Conservation (phyloP, 2,797 vertebrate genomes). For the Lutjanus campechanus region DNA sequence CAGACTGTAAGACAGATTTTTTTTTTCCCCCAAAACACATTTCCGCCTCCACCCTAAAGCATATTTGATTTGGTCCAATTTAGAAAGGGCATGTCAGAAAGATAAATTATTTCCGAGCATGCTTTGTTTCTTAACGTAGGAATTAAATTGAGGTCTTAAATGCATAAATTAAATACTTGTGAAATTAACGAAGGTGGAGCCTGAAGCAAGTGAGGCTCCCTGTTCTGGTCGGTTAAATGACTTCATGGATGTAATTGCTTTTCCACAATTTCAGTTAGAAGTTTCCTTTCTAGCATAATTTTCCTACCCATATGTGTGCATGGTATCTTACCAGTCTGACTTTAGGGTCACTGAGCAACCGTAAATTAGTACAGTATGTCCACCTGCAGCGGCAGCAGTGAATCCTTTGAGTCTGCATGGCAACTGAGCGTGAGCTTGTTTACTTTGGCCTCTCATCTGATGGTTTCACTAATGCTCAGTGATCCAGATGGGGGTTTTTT, state of each 20-base stretch:
- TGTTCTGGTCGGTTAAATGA: slow-evolving; percentile 37
- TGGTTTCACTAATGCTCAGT: slow-evolving; percentile 50
- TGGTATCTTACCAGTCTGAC: slow-evolving; percentile 15
- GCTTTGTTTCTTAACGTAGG: slow-evolving; percentile 50
- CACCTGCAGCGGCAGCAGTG: slow-evolving; percentile 19
- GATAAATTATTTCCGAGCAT: slow-evolving; percentile 46
- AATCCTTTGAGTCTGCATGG: slow-evolving; percentile 22
- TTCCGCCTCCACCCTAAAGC: background rate
- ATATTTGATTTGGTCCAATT: slow-evolving; percentile 54
- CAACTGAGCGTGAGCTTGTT: slow-evolving; percentile 31
- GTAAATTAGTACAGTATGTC: slow-evolving; percentile 14
- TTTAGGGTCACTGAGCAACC: slow-evolving; percentile 17
- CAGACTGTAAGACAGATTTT: background rate
- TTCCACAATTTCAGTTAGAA: slow-evolving; percentile 9
- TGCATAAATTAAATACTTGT: slow-evolving; percentile 51
- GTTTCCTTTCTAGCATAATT: slow-evolving; percentile 19
- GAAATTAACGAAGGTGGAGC: slow-evolving; percentile 53
- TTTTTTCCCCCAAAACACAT: slow-evolving; percentile 1
- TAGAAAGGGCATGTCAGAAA: slow-evolving; percentile 52
- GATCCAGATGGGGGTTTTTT: slow-evolving; percentile 59
- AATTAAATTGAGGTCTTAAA: slow-evolving; percentile 56
- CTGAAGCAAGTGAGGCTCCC: slow-evolving; percentile 27
- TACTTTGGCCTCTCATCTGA: slow-evolving; percentile 54
- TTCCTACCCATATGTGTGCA: background rate
- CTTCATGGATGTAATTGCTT: slow-evolving; percentile 40